Conservation (phyloP, 2,113 vertebrate species). For the Gasterosteus aculeatus region DNA sequence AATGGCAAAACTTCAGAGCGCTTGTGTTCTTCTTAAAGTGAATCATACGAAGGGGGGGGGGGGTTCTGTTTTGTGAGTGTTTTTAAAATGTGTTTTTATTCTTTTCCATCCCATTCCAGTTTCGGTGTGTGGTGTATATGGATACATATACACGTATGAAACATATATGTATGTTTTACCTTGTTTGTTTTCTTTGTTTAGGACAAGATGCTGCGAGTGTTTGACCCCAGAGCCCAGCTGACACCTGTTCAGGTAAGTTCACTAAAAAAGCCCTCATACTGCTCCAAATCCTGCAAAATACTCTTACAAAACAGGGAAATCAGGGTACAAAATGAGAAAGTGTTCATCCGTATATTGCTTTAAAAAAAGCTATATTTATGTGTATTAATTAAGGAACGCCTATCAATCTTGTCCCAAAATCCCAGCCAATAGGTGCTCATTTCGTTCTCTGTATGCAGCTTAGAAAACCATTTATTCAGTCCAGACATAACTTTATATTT, state of each 20-base stretch:
- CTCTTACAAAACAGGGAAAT: neutral
- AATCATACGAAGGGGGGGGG: slow-evolving; percentile 1
- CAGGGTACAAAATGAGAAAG: neutral
- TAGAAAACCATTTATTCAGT: neutral
- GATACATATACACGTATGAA: too few relatives aligned
- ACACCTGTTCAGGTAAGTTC: slow-evolving; percentile 86
- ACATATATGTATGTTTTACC: neutral
- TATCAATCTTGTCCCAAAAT: neutral
- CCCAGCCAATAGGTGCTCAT: neutral
- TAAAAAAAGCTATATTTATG: neutral
- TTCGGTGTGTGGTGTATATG: neutral
- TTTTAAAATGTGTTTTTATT: slow-evolving; percentile 32
- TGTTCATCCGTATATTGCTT: neutral
- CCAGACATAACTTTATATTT: neutral
- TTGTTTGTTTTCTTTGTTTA: slow-evolving; percentile 54
- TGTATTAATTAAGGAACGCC: neutral
- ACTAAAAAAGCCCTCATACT: neutral
- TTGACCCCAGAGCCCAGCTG: slow-evolving; percentile 89
- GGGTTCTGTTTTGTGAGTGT: neutral
- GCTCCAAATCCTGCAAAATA: neutral
- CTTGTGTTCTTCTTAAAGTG: slow-evolving; percentile 15
- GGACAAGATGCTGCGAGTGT: slow-evolving; percentile 95
- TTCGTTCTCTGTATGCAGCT: neutral
- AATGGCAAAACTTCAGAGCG: slow-evolving; percentile 25
- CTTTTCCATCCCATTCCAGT: neutral